Evolutionary conservation across 2,888 invertebrate genomes (phyloP), one percentile per base, ranked within the genome.

Genomic region (Lasioglossum calceatum): DNA sequence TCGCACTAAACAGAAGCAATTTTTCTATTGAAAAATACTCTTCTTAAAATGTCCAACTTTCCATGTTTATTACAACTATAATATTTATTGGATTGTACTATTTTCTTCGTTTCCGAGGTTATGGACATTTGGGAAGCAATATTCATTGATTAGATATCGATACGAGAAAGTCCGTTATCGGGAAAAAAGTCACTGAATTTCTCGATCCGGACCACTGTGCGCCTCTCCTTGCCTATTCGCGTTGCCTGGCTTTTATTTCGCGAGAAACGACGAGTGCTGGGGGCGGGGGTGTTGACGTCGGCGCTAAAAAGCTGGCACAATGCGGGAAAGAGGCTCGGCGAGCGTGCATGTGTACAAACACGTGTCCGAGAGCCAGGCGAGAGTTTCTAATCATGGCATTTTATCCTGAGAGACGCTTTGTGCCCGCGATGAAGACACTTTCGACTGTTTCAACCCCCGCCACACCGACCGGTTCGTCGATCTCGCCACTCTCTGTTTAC

Each of bases 301-400:
- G 36, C 61, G 61, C 50, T 84, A 50, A 78, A 78, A 73, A 32
- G 32, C 58, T 42, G 67, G 47, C 74, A 70, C 72, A 70, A 71
- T 71, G 42, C 39, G 58, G 19, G 58, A 27, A 36, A 47, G 42
- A 10, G 7, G 7, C 67, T 23, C 47, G 44, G 27, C 36, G 47
- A 16, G n/a, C 54, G 79, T 73, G 64, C 73, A 79, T 61, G 75
- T 71, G 84, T 70, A 75, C 64, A 77, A 76, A 71, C 79, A 74
- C 72, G 58, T 32, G 54, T 44, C 79, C 19, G 44, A 23, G 74
- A 23, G 74, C 50, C 50, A 81, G 82, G 61, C 76, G 81, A 82
- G 85, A 82, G 85, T 86, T 88, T 87, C 87, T 88, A 88, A 88
- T 88, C 88, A 86, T 85, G 82, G 80, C 87, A 87, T 88, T 87